phyloP scores from a whole-genome alignment of 1,140 invertebrate genomes.

The Drosophila bocki region DNA sequence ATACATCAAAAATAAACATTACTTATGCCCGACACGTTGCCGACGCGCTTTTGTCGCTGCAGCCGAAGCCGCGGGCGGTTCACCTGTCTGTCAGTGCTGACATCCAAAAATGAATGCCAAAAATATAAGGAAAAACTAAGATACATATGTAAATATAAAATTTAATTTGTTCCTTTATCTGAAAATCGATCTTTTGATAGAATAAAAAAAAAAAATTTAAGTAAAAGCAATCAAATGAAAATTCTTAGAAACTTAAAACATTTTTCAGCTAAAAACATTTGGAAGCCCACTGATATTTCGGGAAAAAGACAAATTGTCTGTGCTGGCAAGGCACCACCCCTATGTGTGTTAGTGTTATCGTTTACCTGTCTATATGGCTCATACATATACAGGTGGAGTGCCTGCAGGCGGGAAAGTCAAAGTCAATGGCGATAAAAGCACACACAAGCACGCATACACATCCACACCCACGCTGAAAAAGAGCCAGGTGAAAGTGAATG shows the following conservation, averaged over 20 bases:
- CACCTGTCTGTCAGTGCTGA: slow-evolving; percentile 14
- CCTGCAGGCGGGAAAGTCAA: slow-evolving; percentile 53
- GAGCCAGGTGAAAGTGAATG: slow-evolving; percentile 3
- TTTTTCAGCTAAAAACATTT: neutral
- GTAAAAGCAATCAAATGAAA: too few species aligned
- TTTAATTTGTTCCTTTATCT: neutral
- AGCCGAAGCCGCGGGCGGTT: slow-evolving; percentile 29
- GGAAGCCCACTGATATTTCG: neutral
- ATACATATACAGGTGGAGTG: slow-evolving; percentile 15
- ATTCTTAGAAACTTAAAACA: too few species aligned
- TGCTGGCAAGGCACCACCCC: slow-evolving; percentile 1
- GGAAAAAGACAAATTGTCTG: neutral
- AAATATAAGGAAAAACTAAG: neutral
- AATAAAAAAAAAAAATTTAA: neutral
- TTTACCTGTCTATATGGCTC: slow-evolving; percentile 52
- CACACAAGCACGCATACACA: slow-evolving; percentile 6
- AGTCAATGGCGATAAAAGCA: slow-evolving; percentile 71
- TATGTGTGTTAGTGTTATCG: slow-evolving; percentile 63
- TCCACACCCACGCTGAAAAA: neutral
- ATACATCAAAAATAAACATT: slow-evolving; percentile 68
- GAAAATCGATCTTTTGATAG: neutral
- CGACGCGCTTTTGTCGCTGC: slow-evolving; percentile 50
- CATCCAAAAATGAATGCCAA: neutral
- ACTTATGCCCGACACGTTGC: slow-evolving; percentile 72
- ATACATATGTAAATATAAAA: too few species aligned